A percentile compares a stretch with the other conserved stretches of the same genome.
Conservation (phyloP, 2,797 vertebrate genomes). For the Microctenopoma lineatum region DNA sequence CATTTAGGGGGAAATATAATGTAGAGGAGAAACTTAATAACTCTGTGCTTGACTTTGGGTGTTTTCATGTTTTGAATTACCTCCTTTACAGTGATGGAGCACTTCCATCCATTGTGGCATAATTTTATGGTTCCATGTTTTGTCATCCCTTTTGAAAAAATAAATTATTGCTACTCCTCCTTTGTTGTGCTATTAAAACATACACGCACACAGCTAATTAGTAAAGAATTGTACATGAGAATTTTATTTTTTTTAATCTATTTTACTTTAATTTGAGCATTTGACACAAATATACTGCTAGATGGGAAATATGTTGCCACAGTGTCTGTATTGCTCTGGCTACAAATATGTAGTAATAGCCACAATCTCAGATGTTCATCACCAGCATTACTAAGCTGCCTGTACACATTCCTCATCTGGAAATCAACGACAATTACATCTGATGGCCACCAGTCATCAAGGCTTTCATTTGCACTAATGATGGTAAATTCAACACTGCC, state of each 20-base stretch:
- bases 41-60: conserved; percentile 28
- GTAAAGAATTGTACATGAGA: background rate
- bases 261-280: conserved; percentile 9
- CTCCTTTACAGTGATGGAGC: conserved; percentile 32
- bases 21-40: conserved; percentile 20
- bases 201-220: conserved; percentile 22
- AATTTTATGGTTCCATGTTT: conserved; percentile 43
- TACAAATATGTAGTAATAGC: conserved; percentile 8
- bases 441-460: conserved; percentile 1
- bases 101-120: conserved; percentile 42
- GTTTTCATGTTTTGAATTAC: conserved; percentile 60
- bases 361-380: conserved; percentile 4
- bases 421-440: background rate
- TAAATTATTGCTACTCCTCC: conserved; percentile 18
- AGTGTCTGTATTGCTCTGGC: background rate
- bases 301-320: background rate
- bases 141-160: conserved; percentile 22
- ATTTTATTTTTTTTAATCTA: conserved; percentile 7
- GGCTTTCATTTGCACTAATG: background rate
- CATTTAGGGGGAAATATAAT: conserved; percentile 27
- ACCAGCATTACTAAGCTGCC: conserved; percentile 2
- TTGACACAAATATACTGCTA: background rate
- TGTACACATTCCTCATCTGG: background rate
- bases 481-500: background rate
- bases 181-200: conserved; percentile 18